These are phyloP conservation scores for Drosophila trapezifrons DNA, from an alignment of 1,140 invertebrate species.

Conservation along the genomic window DNA sequence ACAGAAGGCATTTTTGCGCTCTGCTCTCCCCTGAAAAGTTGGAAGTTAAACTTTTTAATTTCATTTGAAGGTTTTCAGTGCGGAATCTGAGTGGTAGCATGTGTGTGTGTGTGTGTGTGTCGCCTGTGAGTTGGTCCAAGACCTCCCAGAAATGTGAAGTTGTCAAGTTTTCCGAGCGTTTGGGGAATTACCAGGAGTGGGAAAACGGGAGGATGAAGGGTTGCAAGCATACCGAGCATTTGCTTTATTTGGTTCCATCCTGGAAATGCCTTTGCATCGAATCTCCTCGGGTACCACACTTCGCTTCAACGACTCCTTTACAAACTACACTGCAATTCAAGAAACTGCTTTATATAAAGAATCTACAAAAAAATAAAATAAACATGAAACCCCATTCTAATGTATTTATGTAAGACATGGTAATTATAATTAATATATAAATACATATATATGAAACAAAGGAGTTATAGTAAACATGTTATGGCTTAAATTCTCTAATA, in stretches of 20 bases:
- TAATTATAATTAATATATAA: not conserved
- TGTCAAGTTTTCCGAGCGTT: constrained; percentile 41
- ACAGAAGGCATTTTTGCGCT: constrained; percentile 16
- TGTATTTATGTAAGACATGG: too few species aligned
- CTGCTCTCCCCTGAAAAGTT: constrained; percentile 16
- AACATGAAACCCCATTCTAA: too few species aligned
- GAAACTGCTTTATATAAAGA: not conserved
- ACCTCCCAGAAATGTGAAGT: constrained; percentile 47
- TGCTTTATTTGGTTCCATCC: constrained; percentile 35
- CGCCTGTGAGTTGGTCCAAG: constrained; percentile 33
- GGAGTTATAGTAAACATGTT: too few species aligned
- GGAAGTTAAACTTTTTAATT: constrained; percentile 71
- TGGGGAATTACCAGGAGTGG: constrained; percentile 24
- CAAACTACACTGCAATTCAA: constrained; percentile 1
- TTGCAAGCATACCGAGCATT: constrained; percentile 36
- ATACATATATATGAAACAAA: not conserved
- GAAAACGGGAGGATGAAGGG: not conserved
- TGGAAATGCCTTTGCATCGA: constrained; percentile 44
- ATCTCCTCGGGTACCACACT: constrained; percentile 14
- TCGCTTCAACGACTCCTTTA: constrained; percentile 7
- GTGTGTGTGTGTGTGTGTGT: constrained; percentile 7
- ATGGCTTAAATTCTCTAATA: too few species aligned
- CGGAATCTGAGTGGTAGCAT: constrained; percentile 26
- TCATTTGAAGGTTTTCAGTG: constrained; percentile 56
- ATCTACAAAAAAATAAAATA: not conserved